Evolutionary conservation across 2,797 vertebrate genomes (phyloP).

Genomic region (Tamandua tetradactyla): DNA sequence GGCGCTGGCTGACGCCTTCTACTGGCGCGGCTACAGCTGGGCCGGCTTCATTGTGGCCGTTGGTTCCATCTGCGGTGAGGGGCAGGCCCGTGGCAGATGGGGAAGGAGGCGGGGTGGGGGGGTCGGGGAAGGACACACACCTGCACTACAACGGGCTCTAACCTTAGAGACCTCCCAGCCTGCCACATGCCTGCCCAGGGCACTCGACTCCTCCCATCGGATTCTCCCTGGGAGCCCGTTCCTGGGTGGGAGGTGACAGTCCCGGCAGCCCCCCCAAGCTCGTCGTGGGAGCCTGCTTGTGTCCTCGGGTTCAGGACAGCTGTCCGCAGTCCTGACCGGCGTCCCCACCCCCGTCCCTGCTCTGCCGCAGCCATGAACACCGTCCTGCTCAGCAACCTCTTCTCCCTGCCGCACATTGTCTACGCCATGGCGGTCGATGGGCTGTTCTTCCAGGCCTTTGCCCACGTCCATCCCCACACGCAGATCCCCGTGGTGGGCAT

Average conservation of each 20-base stretch:
- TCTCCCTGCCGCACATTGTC: slow-evolving; percentile 96
- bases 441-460: slow-evolving; percentile 94
- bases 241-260: not conserved
- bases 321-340: not conserved
- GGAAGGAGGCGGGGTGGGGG: not conserved
- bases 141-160: not conserved
- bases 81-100: not conserved
- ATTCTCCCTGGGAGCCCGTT: not conserved
- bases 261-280: no score
- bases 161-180: not conserved
- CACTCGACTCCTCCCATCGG: not conserved
- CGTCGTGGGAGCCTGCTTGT: no score
- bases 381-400: slow-evolving; percentile 95
- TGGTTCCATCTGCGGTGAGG: slow-evolving; percentile 97
- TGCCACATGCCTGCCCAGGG: not conserved
- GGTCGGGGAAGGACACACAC: not conserved
- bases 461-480: slow-evolving; percentile 92
- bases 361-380: slow-evolving; percentile 95
- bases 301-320: no score
- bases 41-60: slow-evolving; percentile 94
- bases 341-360: not conserved
- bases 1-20: slow-evolving; percentile 95
- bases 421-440: slow-evolving; percentile 97
- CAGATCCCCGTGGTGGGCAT: slow-evolving; percentile 95
- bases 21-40: slow-evolving; percentile 95